Conservation (phyloP, 2,113 vertebrate genomes). For the Megalops atlanticus region DNA sequence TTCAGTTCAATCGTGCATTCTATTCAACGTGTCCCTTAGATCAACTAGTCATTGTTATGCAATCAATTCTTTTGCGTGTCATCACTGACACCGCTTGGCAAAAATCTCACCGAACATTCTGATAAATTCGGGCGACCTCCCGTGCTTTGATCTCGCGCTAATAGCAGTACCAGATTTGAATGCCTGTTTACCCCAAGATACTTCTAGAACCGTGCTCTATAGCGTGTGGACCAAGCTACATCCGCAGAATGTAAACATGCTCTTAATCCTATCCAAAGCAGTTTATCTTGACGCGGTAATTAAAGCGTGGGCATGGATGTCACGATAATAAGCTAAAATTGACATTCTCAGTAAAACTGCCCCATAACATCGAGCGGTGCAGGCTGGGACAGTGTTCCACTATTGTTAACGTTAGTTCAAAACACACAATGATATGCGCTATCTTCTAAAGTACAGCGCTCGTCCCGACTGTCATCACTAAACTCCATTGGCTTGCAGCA, state of each 20-base stretch:
- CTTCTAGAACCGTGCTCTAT: not conserved
- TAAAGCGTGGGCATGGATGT: not conserved
- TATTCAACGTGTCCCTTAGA: not conserved
- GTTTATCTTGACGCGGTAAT: not conserved
- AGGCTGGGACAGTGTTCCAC: not conserved
- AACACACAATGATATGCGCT: no score
- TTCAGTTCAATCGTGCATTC: not conserved
- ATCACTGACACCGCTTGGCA: not conserved
- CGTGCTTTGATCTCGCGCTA: not conserved
- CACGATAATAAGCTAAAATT: not conserved
- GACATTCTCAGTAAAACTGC: not conserved
- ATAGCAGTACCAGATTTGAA: not conserved
- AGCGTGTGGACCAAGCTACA: not conserved
- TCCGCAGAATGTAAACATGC: constrained; percentile 1
- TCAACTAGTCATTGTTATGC: not conserved
- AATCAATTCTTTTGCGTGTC: not conserved
- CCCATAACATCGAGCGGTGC: not conserved
- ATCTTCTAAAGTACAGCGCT: no score
- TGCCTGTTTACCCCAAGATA: not conserved
- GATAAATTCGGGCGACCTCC: not conserved
- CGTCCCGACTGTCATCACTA: no score
- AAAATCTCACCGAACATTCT: not conserved
- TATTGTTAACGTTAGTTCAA: not conserved
- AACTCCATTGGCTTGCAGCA: no score
- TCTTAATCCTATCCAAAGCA: not conserved